A percentile compares a stretch with the other conserved stretches of the same genome.
phyloP scores from a whole-genome alignment of 2,113 vertebrate species.

The Cygnus buccinator region DNA sequence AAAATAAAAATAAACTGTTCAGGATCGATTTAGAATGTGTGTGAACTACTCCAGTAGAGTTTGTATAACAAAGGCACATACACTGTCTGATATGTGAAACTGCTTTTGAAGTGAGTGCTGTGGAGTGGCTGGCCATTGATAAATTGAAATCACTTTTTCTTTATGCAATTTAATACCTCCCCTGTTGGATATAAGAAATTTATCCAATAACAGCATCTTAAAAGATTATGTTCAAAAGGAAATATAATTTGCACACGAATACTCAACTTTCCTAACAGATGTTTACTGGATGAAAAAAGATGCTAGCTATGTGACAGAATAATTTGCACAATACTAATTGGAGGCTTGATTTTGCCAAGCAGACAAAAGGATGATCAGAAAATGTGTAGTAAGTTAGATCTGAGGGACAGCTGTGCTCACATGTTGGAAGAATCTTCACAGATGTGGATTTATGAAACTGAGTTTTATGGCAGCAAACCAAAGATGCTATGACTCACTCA shows the following conservation, averaged over 20 bases:
- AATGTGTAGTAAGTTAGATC: slow-evolving; percentile 1
- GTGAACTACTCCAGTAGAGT: not conserved
- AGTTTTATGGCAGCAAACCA: slow-evolving; percentile 33
- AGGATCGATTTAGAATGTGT: not conserved
- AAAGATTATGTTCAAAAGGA: slow-evolving; percentile 5
- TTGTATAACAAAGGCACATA: not conserved
- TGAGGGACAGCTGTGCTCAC: slow-evolving; percentile 35
- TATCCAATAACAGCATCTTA: slow-evolving; percentile 2
- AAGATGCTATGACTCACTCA: slow-evolving; percentile 17
- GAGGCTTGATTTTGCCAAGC: slow-evolving; percentile 43
- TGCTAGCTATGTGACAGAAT: not conserved
- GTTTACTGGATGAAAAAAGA: not conserved
- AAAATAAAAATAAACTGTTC: not conserved
- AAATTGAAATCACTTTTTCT: not conserved
- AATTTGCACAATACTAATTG: not conserved
- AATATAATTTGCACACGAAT: not conserved
- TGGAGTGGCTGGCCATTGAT: not conserved
- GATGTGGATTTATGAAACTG: slow-evolving; percentile 45
- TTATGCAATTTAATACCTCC: not conserved
- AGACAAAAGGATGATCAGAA: slow-evolving; percentile 28
- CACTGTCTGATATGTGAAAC: not conserved
- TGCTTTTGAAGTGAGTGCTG: not conserved
- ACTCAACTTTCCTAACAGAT: not conserved
- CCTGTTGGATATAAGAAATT: not conserved
- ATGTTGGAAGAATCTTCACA: slow-evolving; percentile 31